Conservation (phyloP, 1,140 invertebrate genomes). For the Protaetia brevitarsis region DNA sequence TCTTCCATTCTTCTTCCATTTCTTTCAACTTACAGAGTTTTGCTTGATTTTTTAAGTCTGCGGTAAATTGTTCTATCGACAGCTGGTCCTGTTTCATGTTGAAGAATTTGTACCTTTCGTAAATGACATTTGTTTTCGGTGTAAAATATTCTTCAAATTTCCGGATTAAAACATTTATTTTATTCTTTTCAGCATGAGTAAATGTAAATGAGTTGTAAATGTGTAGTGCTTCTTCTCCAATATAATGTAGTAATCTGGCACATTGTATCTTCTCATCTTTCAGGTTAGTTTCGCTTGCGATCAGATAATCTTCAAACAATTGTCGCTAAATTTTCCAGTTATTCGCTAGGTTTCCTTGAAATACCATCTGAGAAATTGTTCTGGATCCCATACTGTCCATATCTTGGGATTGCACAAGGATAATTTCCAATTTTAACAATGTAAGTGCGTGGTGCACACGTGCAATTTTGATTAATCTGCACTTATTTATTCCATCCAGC, state of each 20-base stretch:
- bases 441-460: too few relatives aligned
- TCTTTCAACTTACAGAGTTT: slow-evolving; percentile 19
- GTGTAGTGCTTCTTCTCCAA: neutral
- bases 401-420: neutral
- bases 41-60: slow-evolving; percentile 19
- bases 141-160: neutral
- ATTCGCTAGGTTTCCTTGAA: slow-evolving; percentile 35
- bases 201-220: neutral
- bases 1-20: neutral
- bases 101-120: slow-evolving; percentile 22
- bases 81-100: neutral
- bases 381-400: neutral
- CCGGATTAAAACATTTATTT: neutral
- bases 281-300: neutral
- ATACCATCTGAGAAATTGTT: neutral
- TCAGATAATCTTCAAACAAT: neutral
- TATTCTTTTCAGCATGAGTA: neutral
- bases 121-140: neutral
- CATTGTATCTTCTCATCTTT: neutral
- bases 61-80: slow-evolving; percentile 1
- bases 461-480: too few relatives aligned
- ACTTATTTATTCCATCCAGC: too few relatives aligned
- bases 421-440: too few relatives aligned
- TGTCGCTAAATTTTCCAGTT: slow-evolving; percentile 42
- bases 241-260: neutral